Base-by-base conservation (phyloP, 2,113 vertebrate species). In the Bos taurus region DNA sequence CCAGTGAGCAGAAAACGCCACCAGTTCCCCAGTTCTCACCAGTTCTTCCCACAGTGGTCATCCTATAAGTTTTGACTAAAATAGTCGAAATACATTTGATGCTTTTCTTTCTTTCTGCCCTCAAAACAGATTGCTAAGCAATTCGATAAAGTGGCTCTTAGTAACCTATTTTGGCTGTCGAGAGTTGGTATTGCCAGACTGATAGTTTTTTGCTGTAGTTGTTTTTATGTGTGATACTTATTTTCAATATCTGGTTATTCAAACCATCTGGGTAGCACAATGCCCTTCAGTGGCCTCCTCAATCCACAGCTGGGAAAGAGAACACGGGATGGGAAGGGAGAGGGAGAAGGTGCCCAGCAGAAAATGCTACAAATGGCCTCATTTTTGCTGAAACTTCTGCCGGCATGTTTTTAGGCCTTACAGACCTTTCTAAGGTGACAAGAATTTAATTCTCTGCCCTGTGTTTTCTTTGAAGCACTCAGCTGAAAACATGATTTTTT, bases 1-100 rank as follows among this genome's bases (percentile, higher is more conserved):
- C 17, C 85, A 3, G 3, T 77, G 57, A 77, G 54, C 94, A 95
- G 96, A 77, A 95, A 95, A 46, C 3, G 5, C 52, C 36, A 36
- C 28, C 2, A n/a, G 33, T 10, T 81, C 88, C 48, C 67, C 64
- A 16, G 6, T 46, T 74, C 89, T 87, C 52, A 92, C 40, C 85
- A 17, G 40, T 5, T 87, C 14, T 84, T 43, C 56, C 64, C 46
- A 52, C 19, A 3, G 33, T 5, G 23, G 28, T n/a, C 77, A 15
- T 59, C 13, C 26, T n/a, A 1, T 17, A 46, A 15, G 13, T 40
- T n/a, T 50, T 26, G 23, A 13, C 30, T 16, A 40, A 60, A 91
- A 77, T 1, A 14, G 33, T 64, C 57, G 40, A 77, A 56, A 33
- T 40, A 33, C 43, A 25, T 71, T 56, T 16, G 57, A 36, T 33